phyloP scores from a whole-genome alignment of 2,888 invertebrate species.

The Ichneumoninae sp. region DNA sequence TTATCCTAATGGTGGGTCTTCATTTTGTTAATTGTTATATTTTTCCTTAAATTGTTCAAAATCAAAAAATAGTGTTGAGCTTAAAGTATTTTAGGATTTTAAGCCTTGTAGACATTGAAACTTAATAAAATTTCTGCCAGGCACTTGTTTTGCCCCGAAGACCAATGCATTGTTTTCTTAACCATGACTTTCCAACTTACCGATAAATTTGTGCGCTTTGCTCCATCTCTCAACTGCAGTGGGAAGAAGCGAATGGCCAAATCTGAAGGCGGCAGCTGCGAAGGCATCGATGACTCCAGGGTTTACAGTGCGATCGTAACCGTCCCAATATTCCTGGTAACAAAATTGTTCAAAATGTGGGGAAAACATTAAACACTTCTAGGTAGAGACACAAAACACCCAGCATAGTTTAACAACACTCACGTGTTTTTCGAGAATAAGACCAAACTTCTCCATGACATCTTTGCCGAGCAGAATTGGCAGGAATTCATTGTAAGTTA shows the following conservation, averaged over 20 bases:
- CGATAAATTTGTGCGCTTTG: constrained; percentile 97
- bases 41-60: not conserved
- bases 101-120: not conserved
- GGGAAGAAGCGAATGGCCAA: constrained; percentile 95
- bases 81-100: not conserved
- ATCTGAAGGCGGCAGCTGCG: constrained; percentile 96
- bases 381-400: not conserved
- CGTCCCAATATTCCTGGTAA: constrained; percentile 91
- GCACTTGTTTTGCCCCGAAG: not conserved
- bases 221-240: constrained; percentile 97
- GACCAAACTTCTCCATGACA: constrained; percentile 95
- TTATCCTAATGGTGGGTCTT: not conserved
- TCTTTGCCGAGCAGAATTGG: constrained; percentile 95
- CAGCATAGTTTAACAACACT: constrained; percentile 59
- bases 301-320: constrained; percentile 93
- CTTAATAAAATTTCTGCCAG: not conserved
- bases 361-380: not conserved
- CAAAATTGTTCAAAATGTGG: not conserved
- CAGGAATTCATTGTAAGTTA: constrained; percentile 95
- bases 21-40: not conserved
- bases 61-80: not conserved
- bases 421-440: constrained; percentile 92
- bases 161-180: not conserved
- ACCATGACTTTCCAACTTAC: constrained; percentile 83
- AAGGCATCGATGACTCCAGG: constrained; percentile 95